Evolutionary conservation across 2,888 invertebrate genomes (phyloP), one percentile per base, ranked within the genome.

Genomic region (Elegia similella): DNA sequence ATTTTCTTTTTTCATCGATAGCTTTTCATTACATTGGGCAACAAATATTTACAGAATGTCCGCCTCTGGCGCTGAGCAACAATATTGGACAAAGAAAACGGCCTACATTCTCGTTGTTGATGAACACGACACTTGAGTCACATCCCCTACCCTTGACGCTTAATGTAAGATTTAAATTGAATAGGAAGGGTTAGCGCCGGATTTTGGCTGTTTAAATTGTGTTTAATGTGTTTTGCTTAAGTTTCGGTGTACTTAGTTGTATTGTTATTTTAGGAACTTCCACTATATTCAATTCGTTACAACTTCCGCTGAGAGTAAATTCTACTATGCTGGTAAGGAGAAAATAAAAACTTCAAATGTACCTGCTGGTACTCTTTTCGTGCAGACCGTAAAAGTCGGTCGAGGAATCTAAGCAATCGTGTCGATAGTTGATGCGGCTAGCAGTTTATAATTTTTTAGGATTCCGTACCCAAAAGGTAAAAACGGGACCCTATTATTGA

Each of bases 11-110:
- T 23, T 42, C 13, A 23, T 23, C 7, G 17, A 38, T 17, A 15
- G 52, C 42, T 42, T 34, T 52, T 52, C 29, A 52, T 42, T 52
- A 52, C 23, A 52, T 16, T 34, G 15, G 42, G 29, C 42, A 23
- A 52, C 42, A 52, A 53, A 53, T 53, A 43, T 53, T 43, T 53
- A 53, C 13, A 43, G 43, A 43, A 53, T 23, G 30, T 53, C 16
- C 23, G 10, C 32, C 32, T 1, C 29, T 13, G 13, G n/a, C 43
- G 30, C n/a, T 16, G 30, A 34, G 16, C 16, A 34, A 46, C 44
- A 34, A 44, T 30, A 44, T 17, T 44, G 44, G 43, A 15, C 16
- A 55, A 34, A 46, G 44, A 55, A 55, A 55, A 30, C 1, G 29
- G n/a, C 7, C 29, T 13, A 13, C n/a, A 13, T 42, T 30, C 29